Evolutionary conservation across 2,888 invertebrate species (phyloP).

Genomic region (Ophion ventricosus): DNA sequence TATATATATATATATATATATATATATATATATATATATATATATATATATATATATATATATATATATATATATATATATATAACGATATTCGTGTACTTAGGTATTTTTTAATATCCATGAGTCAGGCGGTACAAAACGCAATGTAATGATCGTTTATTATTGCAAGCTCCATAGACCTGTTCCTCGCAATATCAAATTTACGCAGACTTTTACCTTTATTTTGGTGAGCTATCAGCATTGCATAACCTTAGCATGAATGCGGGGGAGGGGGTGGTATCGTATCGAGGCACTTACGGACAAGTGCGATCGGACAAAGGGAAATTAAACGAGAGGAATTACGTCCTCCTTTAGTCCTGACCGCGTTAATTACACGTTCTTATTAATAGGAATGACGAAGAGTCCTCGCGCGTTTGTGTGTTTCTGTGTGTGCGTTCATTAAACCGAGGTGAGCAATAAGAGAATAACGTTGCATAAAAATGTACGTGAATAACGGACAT

Average conservation of each 20-base stretch:
- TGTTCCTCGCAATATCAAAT: slow-evolving; percentile 33
- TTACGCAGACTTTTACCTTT: slow-evolving; percentile 24
- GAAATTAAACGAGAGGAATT: slow-evolving; percentile 31
- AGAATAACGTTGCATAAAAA: slow-evolving; percentile 22
- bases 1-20: neutral
- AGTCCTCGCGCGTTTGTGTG: neutral
- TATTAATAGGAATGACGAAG: slow-evolving; percentile 62
- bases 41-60: too few relatives aligned
- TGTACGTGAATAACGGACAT: slow-evolving; percentile 11
- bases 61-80: too few relatives aligned
- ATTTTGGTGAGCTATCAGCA: slow-evolving; percentile 3
- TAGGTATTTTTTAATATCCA: slow-evolving; percentile 29
- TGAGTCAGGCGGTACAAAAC: slow-evolving; percentile 35
- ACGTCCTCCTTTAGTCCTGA: neutral
- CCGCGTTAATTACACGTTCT: slow-evolving; percentile 47
- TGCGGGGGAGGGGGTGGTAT: neutral
- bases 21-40: too few relatives aligned
- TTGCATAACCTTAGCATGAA: slow-evolving; percentile 15
- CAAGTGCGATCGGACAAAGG: slow-evolving; percentile 21
- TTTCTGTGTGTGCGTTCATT: neutral
- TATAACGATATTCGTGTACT: slow-evolving; percentile 22
- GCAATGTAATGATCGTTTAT: slow-evolving; percentile 56
- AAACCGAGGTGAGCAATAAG: slow-evolving; percentile 20
- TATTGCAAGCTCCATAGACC: slow-evolving; percentile 51
- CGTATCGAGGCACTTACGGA: slow-evolving; percentile 8